Percentiles rank a stretch among this genome's conserved stretches.
Evolutionary conservation across 2,797 vertebrate genomes (phyloP).

Genomic region (Diplodus sargus): DNA sequence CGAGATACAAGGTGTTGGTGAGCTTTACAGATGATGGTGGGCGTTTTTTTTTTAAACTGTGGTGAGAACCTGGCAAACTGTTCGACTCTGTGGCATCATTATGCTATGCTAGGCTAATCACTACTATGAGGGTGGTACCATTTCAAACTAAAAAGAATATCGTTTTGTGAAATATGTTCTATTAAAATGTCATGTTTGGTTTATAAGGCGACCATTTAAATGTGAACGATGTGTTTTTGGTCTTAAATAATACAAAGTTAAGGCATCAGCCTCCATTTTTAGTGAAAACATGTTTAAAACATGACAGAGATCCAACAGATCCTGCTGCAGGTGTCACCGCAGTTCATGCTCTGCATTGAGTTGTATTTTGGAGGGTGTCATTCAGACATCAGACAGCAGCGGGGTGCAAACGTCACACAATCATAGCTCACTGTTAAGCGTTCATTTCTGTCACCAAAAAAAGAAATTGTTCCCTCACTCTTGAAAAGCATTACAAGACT

Average conservation of each 20-base stretch:
- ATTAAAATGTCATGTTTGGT: neutral
- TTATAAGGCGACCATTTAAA: neutral
- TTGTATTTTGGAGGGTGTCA: neutral
- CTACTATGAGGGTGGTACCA: no score
- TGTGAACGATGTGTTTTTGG: no score
- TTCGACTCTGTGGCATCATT: neutral
- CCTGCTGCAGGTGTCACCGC: neutral
- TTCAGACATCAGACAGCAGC: conserved; percentile 5
- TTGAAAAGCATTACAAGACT: neutral
- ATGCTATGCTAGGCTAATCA: neutral
- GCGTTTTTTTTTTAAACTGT: neutral
- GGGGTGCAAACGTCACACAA: neutral
- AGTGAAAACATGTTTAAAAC: neutral
- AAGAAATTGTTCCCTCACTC: neutral
- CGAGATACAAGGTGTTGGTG: neutral
- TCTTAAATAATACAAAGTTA: neutral
- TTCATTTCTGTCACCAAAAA: neutral
- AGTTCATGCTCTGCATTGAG: neutral
- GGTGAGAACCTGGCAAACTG: neutral
- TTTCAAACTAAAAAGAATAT: no score
- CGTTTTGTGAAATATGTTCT: no score
- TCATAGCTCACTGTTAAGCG: neutral
- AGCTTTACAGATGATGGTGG: neutral
- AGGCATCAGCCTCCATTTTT: neutral
- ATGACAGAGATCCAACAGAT: conserved; percentile 4